Evolutionary conservation across 2,797 vertebrate species (phyloP), one percentile per base, ranked within the genome.

Genomic region (Tapirus indicus): DNA sequence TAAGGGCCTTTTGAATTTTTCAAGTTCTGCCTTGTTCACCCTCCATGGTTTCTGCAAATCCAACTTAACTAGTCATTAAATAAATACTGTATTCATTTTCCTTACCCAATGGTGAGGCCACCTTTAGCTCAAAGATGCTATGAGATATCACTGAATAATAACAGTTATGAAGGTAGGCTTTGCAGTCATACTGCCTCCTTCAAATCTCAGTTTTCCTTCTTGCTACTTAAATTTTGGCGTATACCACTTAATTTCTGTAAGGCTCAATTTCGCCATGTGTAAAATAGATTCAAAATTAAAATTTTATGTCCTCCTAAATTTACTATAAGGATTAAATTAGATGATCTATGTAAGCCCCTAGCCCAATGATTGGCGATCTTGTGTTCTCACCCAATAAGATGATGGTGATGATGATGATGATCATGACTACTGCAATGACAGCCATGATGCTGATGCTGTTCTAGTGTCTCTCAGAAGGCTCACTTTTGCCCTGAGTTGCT

Each of bases 201-300:
- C 20, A 32, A 80, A 84, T 66, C 47, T 88, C 38, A 56, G 3
- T 71, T 96, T 79, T 72, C 9, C 29, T 83, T 92, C n/a, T 88
- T 87, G 3, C 41, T 90, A 17, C 20, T n/a, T 72, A 58, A 93
- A 72, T 60, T 32, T 78, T 5, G 1, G 6, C 12, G 5, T 86
- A 91, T 86, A 35, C 44, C 17, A 84, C 6, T 93, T 92, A 20
- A 72, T 49, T 62, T 87, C 27, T 60, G 23, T 38, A 89, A 75
- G 47, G 29, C 32, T 91, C 60, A 71, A 10, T 66, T 96, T 92
- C 72, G 8, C 62, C 27, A 29, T 44, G 32, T 32, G 21, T 77
- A 41, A 92, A 86, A 69, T 18, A n/a, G 23, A 92, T 11, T 38
- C 47, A 86, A 56, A 80, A 58, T 64, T 49, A 68, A 44, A 72